phyloP scores from a whole-genome alignment of 2,797 vertebrate genomes.

The Hylomyscus alleni region DNA sequence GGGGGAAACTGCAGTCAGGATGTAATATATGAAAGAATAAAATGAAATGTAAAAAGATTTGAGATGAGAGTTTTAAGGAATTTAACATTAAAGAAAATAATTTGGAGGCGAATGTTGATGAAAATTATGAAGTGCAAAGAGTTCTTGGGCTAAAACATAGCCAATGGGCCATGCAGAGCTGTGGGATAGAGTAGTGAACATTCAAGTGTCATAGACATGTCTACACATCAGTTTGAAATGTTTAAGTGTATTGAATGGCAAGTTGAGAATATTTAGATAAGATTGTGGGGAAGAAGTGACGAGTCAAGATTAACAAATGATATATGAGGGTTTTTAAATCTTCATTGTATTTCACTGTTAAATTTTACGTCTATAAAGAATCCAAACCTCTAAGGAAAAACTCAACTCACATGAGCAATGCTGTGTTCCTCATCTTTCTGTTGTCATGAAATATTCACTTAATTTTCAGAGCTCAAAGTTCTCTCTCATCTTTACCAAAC shows the following conservation, averaged over 20 bases:
- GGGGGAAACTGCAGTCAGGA: too few relatives aligned
- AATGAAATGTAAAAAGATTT: background rate
- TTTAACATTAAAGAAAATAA: background rate
- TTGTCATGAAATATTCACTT: background rate
- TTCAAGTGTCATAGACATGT: background rate
- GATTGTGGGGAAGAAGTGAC: background rate
- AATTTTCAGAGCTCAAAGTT: constrained; percentile 16
- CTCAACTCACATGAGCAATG: background rate
- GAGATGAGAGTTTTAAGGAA: background rate
- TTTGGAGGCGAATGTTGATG: background rate
- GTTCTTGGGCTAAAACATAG: background rate
- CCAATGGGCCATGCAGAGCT: background rate
- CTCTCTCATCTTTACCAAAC: background rate
- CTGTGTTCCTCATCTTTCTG: background rate
- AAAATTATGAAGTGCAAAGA: background rate
- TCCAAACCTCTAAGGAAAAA: background rate
- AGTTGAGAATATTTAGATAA: background rate
- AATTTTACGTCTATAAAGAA: background rate
- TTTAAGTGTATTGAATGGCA: background rate
- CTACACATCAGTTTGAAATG: background rate
- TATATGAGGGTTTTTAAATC: background rate
- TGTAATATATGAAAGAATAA: too few relatives aligned
- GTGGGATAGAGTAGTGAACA: background rate
- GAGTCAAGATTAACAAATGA: background rate
- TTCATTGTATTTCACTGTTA: background rate